Conservation (phyloP, 2,113 vertebrate species). For the Anarhynchus alexandrinus region DNA sequence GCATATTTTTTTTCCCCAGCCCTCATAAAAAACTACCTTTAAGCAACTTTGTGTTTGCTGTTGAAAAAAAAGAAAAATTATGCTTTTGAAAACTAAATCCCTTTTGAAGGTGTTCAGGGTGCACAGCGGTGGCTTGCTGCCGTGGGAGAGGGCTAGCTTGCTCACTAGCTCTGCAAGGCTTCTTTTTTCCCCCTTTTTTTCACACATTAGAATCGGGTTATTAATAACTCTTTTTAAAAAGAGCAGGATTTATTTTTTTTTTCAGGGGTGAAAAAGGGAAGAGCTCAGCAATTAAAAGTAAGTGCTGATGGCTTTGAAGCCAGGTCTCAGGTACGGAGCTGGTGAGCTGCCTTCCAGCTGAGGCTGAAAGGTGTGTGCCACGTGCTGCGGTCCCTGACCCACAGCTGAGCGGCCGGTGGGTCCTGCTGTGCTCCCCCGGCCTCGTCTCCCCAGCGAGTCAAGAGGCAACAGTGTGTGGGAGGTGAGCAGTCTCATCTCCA, state of each 20-base stretch:
- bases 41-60: neutral
- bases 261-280: neutral
- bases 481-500: neutral
- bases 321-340: neutral
- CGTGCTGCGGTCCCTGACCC: neutral
- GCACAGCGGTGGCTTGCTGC: neutral
- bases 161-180: neutral
- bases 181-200: neutral
- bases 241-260: neutral
- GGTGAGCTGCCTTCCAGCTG: neutral
- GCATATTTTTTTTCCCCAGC: neutral
- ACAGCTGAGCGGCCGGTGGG: neutral
- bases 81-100: neutral
- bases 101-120: neutral
- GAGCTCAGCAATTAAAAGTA: neutral
- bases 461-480: neutral
- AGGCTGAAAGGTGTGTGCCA: neutral
- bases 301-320: neutral
- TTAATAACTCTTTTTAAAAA: constrained; percentile 55
- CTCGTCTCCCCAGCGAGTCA: accelerated
- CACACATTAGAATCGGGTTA: neutral
- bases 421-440: neutral
- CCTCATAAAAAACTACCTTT: neutral
- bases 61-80: neutral
- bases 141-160: neutral